Evolutionary conservation across 2,888 invertebrate species (phyloP).

Genomic region (Kryphioiulus occultus): DNA sequence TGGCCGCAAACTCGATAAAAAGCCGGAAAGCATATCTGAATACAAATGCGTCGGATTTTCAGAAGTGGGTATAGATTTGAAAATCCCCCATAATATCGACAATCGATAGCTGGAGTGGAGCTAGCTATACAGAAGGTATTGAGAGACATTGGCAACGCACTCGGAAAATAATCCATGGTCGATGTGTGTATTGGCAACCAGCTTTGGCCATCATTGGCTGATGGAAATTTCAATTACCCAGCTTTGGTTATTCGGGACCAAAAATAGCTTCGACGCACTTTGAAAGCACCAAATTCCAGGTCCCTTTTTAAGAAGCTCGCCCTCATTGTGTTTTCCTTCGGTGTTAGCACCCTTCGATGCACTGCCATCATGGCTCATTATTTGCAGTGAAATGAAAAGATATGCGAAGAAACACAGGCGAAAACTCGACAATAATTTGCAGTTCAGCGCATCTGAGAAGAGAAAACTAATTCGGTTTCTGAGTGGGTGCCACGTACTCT

Average conservation of each 20-base stretch:
- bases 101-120: neutral
- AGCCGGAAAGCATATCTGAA: neutral
- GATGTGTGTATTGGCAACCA: neutral
- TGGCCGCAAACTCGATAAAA: neutral
- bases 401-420: neutral
- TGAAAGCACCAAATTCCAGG: neutral
- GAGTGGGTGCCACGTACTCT: neutral
- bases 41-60: neutral
- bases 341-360: neutral
- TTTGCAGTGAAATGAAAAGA: neutral
- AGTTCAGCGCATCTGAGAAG: neutral
- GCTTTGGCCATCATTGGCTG: neutral
- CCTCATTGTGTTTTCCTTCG: neutral
- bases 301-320: neutral
- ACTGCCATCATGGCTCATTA: neutral
- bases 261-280: neutral
- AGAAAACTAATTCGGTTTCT: neutral
- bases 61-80: conserved; percentile 17
- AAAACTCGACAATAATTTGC: conserved; percentile 9
- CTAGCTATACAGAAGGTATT: neutral
- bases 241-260: neutral
- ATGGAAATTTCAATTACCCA: neutral
- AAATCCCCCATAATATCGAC: neutral
- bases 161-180: neutral
- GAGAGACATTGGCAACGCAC: neutral